phyloP scores from a whole-genome alignment of 1,140 invertebrate species.

The Drosophila repleta region DNA sequence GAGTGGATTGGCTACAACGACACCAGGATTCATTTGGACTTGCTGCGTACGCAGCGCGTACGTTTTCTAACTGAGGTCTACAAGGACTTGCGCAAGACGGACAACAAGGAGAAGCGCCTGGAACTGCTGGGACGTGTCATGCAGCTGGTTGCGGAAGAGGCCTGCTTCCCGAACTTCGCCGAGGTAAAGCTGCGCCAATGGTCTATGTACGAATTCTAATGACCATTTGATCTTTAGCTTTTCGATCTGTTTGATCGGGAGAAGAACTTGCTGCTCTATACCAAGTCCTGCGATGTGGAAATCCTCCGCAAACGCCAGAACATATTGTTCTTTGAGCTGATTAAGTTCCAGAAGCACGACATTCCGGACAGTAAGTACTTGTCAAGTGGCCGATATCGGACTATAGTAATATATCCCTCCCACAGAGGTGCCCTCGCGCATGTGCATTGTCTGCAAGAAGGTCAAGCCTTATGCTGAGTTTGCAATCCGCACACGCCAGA shows the following conservation, averaged over 20 bases:
- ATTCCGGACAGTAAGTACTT: conserved; percentile 44
- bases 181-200: conserved; percentile 50
- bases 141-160: conserved; percentile 60
- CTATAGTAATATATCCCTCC: background rate
- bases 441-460: conserved; percentile 81
- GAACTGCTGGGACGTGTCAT: conserved; percentile 61
- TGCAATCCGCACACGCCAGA: conserved; percentile 73
- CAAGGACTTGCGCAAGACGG: conserved; percentile 73
- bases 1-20: conserved; percentile 85
- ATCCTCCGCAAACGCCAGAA: conserved; percentile 74
- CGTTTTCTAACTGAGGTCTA: conserved; percentile 85
- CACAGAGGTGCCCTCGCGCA: conserved; percentile 60
- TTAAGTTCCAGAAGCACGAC: conserved; percentile 63
- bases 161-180: conserved; percentile 68
- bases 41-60: conserved; percentile 86
- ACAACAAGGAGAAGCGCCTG: conserved; percentile 57
- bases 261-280: conserved; percentile 70
- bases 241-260: conserved; percentile 80
- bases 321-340: conserved; percentile 74
- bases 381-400: background rate
- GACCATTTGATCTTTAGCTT: conserved; percentile 35
- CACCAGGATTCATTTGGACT: conserved; percentile 85
- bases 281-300: conserved; percentile 71
- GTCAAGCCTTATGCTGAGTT: conserved; percentile 70
- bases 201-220: background rate